Conservation (phyloP, 2,888 invertebrate species). For the Nomada lathburiana region DNA sequence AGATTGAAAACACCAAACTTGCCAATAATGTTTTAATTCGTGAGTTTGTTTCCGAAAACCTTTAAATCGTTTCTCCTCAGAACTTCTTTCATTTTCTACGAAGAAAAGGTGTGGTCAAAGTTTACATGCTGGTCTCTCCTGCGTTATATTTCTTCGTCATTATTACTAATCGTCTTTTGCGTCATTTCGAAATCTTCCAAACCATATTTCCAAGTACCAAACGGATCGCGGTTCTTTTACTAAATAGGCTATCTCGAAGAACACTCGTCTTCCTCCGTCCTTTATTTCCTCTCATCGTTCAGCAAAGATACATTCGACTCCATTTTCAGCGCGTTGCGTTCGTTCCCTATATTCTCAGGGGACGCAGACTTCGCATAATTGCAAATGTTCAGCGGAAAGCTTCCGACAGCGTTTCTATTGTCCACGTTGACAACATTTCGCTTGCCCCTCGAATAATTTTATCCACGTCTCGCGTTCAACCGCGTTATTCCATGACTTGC, state of each 20-base stretch:
- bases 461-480: background rate
- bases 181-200: background rate
- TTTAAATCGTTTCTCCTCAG: background rate
- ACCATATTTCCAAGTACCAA: background rate
- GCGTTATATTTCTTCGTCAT: background rate
- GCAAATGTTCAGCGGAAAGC: constrained; percentile 36
- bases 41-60: background rate
- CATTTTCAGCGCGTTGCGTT: constrained; percentile 19
- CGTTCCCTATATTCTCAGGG: constrained; percentile 4
- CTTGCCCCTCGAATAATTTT: constrained; percentile 39
- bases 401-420: constrained; percentile 35
- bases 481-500: background rate
- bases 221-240: background rate
- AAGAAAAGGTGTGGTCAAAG: background rate
- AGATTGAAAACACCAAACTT: too few species aligned
- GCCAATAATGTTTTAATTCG: too few species aligned
- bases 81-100: background rate
- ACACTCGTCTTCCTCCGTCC: background rate
- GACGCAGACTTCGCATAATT: constrained; percentile 46
- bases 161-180: background rate
- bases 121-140: background rate
- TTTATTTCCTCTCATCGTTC: constrained; percentile 14
- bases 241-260: background rate
- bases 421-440: constrained; percentile 14
- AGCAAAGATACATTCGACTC: constrained; percentile 15